Percentiles rank a stretch among this genome's conserved stretches.
These are phyloP conservation scores for Pangasianodon hypophthalmus DNA, from an alignment of 2,113 vertebrate genomes.

Conservation along the genomic window DNA sequence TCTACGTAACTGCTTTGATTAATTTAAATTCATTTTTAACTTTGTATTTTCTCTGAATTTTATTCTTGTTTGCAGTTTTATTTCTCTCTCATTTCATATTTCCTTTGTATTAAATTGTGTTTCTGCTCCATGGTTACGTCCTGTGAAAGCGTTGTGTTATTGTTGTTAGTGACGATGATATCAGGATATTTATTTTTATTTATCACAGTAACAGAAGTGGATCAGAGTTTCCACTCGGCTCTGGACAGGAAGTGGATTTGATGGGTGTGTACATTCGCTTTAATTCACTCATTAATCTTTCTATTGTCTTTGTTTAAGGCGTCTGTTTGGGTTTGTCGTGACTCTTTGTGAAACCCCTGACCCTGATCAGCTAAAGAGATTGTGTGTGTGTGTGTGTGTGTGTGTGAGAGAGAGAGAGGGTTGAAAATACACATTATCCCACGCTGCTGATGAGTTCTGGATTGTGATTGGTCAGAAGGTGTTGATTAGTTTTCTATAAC, in stretches of 20 bases:
- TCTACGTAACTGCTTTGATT: background rate
- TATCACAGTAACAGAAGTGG: background rate
- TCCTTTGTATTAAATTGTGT: background rate
- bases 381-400: background rate
- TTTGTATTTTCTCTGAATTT: background rate
- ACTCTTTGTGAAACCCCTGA: constrained; percentile 29
- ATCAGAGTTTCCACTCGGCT: constrained; percentile 11
- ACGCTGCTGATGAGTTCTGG: background rate
- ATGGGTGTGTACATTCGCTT: constrained; percentile 1
- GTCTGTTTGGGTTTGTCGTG: constrained; percentile 47
- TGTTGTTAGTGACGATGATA: background rate
- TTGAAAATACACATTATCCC: background rate
- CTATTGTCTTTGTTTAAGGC: constrained; percentile 11
- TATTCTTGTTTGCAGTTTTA: background rate
- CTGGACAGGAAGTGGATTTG: background rate
- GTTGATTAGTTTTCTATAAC: background rate
- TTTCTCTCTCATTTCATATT: background rate
- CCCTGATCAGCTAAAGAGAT: constrained; percentile 41
- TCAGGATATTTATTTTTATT: constrained; percentile 4
- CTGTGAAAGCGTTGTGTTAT: background rate
- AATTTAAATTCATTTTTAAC: background rate
- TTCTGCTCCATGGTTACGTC: background rate
- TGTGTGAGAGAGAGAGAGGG: background rate
- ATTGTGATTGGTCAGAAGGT: background rate
- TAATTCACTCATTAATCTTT: constrained; percentile 16